A percentile compares a stretch with the other conserved stretches of the same genome.
Conservation (phyloP, 2,797 vertebrate species). For the Euphonia xanthogaster region DNA sequence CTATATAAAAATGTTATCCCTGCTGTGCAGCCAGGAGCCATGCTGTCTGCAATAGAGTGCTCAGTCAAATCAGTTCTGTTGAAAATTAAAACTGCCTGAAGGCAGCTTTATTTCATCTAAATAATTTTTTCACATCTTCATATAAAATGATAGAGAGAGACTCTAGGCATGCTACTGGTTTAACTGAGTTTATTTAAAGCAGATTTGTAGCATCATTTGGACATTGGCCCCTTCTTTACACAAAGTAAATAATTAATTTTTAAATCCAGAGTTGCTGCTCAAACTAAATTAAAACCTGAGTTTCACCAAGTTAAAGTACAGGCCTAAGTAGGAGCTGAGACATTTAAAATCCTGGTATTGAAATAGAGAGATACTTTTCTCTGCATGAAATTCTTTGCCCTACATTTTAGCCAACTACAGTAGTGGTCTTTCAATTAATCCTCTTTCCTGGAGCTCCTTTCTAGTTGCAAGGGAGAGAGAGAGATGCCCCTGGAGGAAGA, state of each 20-base stretch:
- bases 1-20: not conserved
- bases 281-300: not conserved
- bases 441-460: not conserved
- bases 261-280: not conserved
- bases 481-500: not conserved
- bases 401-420: not conserved
- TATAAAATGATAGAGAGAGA: not conserved
- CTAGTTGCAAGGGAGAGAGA: not conserved
- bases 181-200: not conserved
- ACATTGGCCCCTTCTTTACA: not conserved
- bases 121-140: not conserved
- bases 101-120: not conserved
- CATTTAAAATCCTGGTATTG: not conserved
- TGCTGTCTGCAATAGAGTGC: not conserved
- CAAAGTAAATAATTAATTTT: not conserved
- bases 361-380: not conserved
- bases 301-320: not conserved
- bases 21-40: not conserved
- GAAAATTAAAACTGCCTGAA: constrained; percentile 27
- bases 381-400: not conserved
- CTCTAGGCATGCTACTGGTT: not conserved
- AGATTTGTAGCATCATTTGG: not conserved
- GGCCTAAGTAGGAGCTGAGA: not conserved
- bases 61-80: not conserved
- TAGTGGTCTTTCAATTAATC: not conserved